phyloP scores from a whole-genome alignment of 2,888 invertebrate species.

The Eubasilissa splendida region DNA sequence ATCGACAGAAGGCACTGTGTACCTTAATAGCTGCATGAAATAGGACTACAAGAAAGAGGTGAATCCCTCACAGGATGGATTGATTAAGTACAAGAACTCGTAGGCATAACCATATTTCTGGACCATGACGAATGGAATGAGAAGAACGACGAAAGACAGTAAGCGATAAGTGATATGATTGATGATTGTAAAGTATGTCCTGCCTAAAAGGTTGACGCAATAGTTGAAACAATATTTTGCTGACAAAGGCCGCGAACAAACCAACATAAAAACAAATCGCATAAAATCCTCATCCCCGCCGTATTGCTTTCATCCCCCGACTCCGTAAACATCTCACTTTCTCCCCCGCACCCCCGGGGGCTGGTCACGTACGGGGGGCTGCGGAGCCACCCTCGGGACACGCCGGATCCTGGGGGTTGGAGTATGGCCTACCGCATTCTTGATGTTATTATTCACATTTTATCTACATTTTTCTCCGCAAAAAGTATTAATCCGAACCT shows the following conservation, averaged over 20 bases:
- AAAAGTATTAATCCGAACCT: slow-evolving; percentile 4
- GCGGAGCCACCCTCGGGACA: not conserved
- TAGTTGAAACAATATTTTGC: too few species aligned
- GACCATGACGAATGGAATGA: too few species aligned
- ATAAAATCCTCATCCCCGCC: not conserved
- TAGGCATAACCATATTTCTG: too few species aligned
- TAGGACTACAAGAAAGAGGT: too few species aligned
- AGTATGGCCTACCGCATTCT: not conserved
- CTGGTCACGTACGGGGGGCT: slow-evolving; percentile 7
- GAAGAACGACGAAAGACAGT: too few species aligned
- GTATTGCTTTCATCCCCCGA: not conserved
- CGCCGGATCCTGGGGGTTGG: not conserved
- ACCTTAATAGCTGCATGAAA: too few species aligned
- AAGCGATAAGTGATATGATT: too few species aligned
- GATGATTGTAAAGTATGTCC: not conserved
- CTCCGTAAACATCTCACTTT: slow-evolving; percentile 21
- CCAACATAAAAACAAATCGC: not conserved
- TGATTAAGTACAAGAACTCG: too few species aligned
- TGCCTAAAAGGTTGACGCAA: not conserved
- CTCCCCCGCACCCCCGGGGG: slow-evolving; percentile 11
- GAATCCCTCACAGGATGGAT: too few species aligned
- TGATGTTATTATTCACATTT: not conserved
- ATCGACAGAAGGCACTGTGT: too few species aligned
- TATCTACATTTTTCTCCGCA: not conserved
- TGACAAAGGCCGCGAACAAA: not conserved